These are phyloP conservation scores for Phaethornis superciliosus DNA, from an alignment of 2,113 vertebrate species.

Conservation along the genomic window DNA sequence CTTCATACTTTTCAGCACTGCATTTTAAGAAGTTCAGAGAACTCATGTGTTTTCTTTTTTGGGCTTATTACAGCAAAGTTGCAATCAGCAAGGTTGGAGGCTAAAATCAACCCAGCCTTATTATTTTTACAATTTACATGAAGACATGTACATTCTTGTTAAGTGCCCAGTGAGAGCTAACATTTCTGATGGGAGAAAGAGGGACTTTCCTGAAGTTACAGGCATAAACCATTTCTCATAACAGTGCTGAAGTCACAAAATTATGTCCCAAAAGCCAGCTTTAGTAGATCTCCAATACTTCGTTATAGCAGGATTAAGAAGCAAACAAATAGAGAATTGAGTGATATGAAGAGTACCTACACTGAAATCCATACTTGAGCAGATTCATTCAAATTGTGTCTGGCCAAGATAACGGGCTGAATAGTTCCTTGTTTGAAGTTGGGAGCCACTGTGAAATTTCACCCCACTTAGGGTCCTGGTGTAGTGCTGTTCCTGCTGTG, in stretches of 20 bases:
- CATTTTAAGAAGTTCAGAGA: not conserved
- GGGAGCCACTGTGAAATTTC: not conserved
- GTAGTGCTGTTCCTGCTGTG: not conserved
- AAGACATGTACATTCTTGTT: not conserved
- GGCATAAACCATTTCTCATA: not conserved
- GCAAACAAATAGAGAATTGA: not conserved
- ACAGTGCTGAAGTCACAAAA: not conserved
- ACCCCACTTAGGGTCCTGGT: not conserved
- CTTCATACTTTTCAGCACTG: not conserved
- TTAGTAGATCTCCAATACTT: not conserved
- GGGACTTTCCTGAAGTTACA: not conserved
- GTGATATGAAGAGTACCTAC: accelerated
- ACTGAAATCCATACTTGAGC: not conserved
- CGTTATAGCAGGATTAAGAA: not conserved
- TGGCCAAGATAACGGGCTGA: not conserved
- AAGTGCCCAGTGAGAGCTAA: not conserved
- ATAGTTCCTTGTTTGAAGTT: not conserved
- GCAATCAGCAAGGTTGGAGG: not conserved
- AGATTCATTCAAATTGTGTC: not conserved
- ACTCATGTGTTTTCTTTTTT: not conserved
- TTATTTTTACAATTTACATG: not conserved
- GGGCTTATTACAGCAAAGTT: not conserved
- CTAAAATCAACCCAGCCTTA: not conserved
- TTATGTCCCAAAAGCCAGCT: not conserved
- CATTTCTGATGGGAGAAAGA: not conserved